Evolutionary conservation across 2,797 vertebrate species (phyloP), one percentile per base, ranked within the genome.

Genomic region (Danio aesculapii): DNA sequence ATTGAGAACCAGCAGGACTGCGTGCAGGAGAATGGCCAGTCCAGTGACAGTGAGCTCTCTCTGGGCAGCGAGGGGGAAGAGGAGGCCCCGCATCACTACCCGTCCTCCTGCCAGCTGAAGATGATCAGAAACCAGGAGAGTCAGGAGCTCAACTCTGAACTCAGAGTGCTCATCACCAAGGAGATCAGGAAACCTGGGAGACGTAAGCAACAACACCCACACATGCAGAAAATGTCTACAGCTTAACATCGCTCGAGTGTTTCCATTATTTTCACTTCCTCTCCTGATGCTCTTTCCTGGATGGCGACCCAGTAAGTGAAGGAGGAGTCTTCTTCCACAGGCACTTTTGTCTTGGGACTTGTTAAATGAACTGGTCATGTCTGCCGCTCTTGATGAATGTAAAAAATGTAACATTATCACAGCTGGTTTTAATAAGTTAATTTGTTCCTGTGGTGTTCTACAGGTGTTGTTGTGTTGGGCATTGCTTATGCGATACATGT

Each of bases 141-240:
- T 67, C 90, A 94, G 1, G 96, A 97, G 89, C 93, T 97, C 87
- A 99, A 99, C 90, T 94, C 92, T 46, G 96, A 98, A 84, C 92
- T 99, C 77, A 91, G 94, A 91, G 91, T 93, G 81, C 95, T 97
- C 89, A 98, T 99, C 88, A 95, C 94, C 92, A 98, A 95, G 91
- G 98, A 99, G 89, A 99, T 99, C 82, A 92, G 98, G 81, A 98
- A 97, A 87, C 98, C 98, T 12, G 98, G 98, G 87, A 93, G 98
- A 90, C 96, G 98, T 99, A 53, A 62, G 64, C 43, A 30, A 30
- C 47, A n/a, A 11, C 52, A 58, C 50, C 8, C 19, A 12, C 46
- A 49, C 11, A 43, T 47, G 55, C 53, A 73, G 55, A 30, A 30
- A 30, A 59, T 47, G 55, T 73, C 55, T 73, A 13, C 41, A 47